phyloP scores from a whole-genome alignment of 2,888 invertebrate species.

The Ceraclea dissimilis region DNA sequence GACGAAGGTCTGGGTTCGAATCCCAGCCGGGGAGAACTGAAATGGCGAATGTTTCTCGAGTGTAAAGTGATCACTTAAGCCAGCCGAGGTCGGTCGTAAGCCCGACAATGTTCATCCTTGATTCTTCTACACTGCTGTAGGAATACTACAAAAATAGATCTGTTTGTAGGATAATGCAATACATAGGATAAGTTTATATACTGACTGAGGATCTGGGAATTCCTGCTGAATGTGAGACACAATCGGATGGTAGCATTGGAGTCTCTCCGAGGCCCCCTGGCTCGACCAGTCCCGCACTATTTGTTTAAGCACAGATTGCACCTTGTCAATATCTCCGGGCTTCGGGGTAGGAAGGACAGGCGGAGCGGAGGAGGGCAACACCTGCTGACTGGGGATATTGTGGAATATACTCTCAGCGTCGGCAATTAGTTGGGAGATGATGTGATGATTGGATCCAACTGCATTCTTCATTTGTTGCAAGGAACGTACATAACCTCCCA shows the following conservation, averaged over 20 bases:
- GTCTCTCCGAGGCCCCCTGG: constrained; percentile 73
- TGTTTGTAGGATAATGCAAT: too few species aligned
- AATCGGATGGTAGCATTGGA: constrained; percentile 84
- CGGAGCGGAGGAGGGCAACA: constrained; percentile 2
- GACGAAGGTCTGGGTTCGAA: too few species aligned
- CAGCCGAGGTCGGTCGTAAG: too few species aligned
- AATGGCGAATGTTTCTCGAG: too few species aligned
- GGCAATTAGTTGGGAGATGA: constrained; percentile 64
- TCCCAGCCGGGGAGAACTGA: too few species aligned
- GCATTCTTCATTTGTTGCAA: constrained; percentile 67
- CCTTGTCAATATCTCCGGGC: constrained; percentile 37
- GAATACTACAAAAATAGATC: too few species aligned
- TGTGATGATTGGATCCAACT: constrained; percentile 63
- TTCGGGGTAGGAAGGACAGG: constrained; percentile 25
- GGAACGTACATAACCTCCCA: constrained; percentile 69
- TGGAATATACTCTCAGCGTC: constrained; percentile 81
- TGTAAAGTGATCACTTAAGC: too few species aligned
- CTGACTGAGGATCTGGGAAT: constrained; percentile 61
- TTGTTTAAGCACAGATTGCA: constrained; percentile 87
- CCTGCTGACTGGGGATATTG: constrained; percentile 48
- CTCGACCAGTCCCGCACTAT: constrained; percentile 95
- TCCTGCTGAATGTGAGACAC: constrained; percentile 70
- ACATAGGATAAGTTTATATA: constrained; percentile 1
- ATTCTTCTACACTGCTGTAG: too few species aligned
- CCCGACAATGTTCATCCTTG: too few species aligned